phyloP scores from a whole-genome alignment of 2,888 invertebrate genomes.

The Dasysyrphus tricinctus region DNA sequence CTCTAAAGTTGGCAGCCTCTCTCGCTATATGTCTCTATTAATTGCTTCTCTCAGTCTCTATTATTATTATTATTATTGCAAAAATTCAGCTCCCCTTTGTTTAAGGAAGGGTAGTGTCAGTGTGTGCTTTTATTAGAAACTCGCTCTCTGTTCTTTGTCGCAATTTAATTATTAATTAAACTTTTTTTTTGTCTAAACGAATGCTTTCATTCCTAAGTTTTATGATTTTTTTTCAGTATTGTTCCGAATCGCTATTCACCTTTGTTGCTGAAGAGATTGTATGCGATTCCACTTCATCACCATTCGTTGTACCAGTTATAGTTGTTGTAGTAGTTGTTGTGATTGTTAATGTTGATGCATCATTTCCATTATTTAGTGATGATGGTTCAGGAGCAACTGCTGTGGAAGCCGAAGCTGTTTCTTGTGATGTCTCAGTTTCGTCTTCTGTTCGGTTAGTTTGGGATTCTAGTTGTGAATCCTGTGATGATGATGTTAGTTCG shows the following conservation, averaged over 20 bases:
- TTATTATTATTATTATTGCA: slow-evolving; percentile 24
- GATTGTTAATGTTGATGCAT: slow-evolving; percentile 18
- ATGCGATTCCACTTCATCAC: slow-evolving; percentile 69
- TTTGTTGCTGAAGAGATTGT: slow-evolving; percentile 73
- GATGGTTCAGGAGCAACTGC: slow-evolving; percentile 26
- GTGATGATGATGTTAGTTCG: slow-evolving; percentile 59
- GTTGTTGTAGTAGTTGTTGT: neutral
- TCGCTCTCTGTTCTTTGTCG: slow-evolving; percentile 74
- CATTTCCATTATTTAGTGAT: slow-evolving; percentile 63
- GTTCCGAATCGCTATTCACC: slow-evolving; percentile 74
- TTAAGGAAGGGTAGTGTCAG: slow-evolving; percentile 40
- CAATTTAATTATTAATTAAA: slow-evolving; percentile 35
- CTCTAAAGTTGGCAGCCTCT: slow-evolving; percentile 36
- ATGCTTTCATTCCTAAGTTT: slow-evolving; percentile 72
- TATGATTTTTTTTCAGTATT: slow-evolving; percentile 33
- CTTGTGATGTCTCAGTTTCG: slow-evolving; percentile 59
- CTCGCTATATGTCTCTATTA: slow-evolving; percentile 18
- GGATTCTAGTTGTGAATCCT: slow-evolving; percentile 48
- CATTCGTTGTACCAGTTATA: slow-evolving; percentile 62
- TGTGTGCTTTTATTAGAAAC: slow-evolving; percentile 57
- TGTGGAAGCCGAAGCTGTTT: slow-evolving; percentile 26
- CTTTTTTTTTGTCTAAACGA: slow-evolving; percentile 63
- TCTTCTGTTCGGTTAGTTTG: slow-evolving; percentile 57
- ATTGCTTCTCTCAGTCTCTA: slow-evolving; percentile 31
- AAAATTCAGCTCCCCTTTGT: slow-evolving; percentile 51